phyloP scores from a whole-genome alignment of 2,888 invertebrate species.

The Hirtodrosophila trivittata region DNA sequence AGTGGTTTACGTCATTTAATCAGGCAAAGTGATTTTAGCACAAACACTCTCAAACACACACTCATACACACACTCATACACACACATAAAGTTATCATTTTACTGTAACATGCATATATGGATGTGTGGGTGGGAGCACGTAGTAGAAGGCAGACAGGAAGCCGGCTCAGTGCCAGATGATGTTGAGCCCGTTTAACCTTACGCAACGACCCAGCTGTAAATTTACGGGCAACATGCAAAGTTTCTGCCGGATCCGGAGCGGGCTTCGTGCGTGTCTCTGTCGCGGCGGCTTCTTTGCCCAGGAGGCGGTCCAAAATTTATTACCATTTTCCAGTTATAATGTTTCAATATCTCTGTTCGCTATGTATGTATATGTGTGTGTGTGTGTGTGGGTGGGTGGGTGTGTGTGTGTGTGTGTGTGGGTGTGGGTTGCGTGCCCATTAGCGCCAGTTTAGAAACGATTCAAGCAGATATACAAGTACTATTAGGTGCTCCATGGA shows the following conservation, averaged over 20 bases:
- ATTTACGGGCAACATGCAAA: constrained; percentile 73
- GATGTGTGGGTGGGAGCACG: constrained; percentile 27
- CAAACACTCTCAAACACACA: constrained; percentile 25
- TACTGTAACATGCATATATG: constrained; percentile 23
- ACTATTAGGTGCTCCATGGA: constrained; percentile 41
- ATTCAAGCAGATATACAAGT: constrained; percentile 49
- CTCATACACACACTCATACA: constrained; percentile 6
- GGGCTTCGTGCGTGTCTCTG: constrained; percentile 38
- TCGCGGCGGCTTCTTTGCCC: constrained; percentile 34
- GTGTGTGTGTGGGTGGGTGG: constrained; percentile 22
- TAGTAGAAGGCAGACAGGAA: constrained; percentile 59
- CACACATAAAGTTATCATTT: constrained; percentile 63
- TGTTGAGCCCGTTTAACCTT: constrained; percentile 70
- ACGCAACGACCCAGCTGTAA: constrained; percentile 69
- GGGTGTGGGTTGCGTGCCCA: constrained; percentile 54
- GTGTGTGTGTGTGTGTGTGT: constrained; percentile 19
- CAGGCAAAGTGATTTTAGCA: constrained; percentile 77
- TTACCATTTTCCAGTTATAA: constrained; percentile 78
- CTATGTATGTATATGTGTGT: constrained; percentile 16
- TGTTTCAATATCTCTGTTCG: constrained; percentile 74
- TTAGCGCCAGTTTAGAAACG: constrained; percentile 77
- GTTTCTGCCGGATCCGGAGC: constrained; percentile 50
- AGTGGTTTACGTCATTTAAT: constrained; percentile 72
- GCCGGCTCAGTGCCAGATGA: constrained; percentile 62
- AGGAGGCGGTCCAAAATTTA: constrained; percentile 66